Conservation (phyloP, 2,888 invertebrate genomes). For the Pyrochroa serraticornis region DNA sequence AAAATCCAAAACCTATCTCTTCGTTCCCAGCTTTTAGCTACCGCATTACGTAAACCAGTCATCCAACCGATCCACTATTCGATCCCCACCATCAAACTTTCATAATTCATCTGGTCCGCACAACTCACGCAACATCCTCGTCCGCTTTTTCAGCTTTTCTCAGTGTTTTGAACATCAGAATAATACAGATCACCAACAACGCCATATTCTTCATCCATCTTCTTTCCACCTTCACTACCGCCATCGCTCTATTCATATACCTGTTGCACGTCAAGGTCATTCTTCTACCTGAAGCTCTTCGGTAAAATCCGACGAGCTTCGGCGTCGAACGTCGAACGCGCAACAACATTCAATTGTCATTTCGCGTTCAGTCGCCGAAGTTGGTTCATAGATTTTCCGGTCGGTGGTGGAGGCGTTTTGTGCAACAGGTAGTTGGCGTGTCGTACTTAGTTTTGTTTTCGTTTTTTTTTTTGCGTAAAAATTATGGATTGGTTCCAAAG, state of each 20-base stretch:
- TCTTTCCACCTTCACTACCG: neutral
- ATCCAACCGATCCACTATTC: neutral
- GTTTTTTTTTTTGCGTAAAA: no score
- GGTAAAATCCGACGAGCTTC: no score
- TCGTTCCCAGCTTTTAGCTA: conserved; percentile 10
- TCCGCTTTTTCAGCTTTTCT: conserved; percentile 15
- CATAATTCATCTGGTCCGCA: conserved; percentile 2
- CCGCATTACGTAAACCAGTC: conserved; percentile 22
- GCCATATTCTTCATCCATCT: conserved; percentile 10
- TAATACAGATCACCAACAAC: conserved; percentile 18
- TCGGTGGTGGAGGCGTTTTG: no score
- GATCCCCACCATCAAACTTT: neutral
- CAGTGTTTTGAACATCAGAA: conserved; percentile 3
- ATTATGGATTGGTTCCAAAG: no score
- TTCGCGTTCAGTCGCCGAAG: no score
- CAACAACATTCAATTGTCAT: no score
- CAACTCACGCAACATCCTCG: conserved; percentile 9
- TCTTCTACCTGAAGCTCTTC: no score
- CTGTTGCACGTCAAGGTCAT: conserved; percentile 20
- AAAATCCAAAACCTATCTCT: conserved; percentile 1
- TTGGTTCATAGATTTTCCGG: no score
- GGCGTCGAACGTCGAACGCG: no score
- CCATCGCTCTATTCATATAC: neutral
- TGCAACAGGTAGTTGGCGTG: no score
- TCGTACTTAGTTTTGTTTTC: no score